A percentile compares a stretch with the other conserved stretches of the same genome.
phyloP scores from a whole-genome alignment of 2,797 vertebrate genomes.

The Orestias chungarensis region DNA sequence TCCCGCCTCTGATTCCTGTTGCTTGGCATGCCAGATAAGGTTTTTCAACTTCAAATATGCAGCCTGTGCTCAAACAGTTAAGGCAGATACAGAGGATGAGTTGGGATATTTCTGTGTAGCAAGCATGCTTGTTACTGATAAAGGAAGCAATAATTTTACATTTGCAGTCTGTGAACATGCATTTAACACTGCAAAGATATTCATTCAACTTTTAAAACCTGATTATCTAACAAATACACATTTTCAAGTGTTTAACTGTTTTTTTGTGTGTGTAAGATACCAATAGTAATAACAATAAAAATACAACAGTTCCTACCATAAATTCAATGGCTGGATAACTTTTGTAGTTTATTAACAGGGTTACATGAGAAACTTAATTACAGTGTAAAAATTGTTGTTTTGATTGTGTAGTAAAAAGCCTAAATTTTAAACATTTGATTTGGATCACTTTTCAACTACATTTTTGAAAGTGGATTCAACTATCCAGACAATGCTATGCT shows the following conservation, averaged over 20 bases:
- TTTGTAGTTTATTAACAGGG: background rate
- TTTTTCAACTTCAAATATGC: slow-evolving; percentile 69
- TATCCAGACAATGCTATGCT: background rate
- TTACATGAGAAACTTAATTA: background rate
- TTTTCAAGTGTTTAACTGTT: background rate
- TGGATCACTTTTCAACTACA: background rate
- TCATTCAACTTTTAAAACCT: background rate
- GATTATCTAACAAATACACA: background rate
- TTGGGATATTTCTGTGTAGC: slow-evolving; percentile 36
- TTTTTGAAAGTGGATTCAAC: background rate
- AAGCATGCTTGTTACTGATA: slow-evolving; percentile 23
- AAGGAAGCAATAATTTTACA: slow-evolving; percentile 32
- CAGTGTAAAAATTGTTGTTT: background rate
- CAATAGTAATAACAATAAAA: too few species aligned
- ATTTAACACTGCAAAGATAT: background rate
- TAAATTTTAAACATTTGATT: background rate
- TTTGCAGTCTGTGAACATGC: slow-evolving; percentile 1
- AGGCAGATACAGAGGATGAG: slow-evolving; percentile 52
- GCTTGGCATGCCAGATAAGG: slow-evolving; percentile 70
- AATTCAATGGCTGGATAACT: background rate
- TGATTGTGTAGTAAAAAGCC: background rate
- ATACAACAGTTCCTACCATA: too few species aligned
- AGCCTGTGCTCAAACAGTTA: slow-evolving; percentile 56
- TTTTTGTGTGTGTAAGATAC: background rate
- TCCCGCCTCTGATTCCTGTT: slow-evolving; percentile 62